Base-by-base conservation (phyloP, 2,888 invertebrate genomes). In the Tenthredo distinguenda region DNA sequence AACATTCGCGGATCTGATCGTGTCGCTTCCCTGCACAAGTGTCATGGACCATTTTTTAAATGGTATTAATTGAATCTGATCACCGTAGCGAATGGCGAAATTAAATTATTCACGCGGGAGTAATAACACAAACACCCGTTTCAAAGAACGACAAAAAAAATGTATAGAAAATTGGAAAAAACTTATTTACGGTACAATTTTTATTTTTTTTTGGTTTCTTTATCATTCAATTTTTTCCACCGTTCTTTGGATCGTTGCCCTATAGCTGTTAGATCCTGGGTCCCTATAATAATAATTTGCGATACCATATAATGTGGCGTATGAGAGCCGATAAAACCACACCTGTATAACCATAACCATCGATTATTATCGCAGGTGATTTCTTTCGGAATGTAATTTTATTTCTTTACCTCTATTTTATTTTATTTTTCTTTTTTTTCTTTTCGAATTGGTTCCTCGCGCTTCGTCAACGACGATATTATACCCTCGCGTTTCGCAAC, bases 41-140 rank as follows among this genome's bases (percentile, higher is more conserved):
- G 74, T 68, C 68, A 43, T 21, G 43, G 74, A 43, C 4, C 43
- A 43, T 74, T 74, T 74, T 74, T 74, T 74, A 21, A 74, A 74
- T 74, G 9, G 40, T 74, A 43, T 74, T 74, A 74, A 74, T 74
- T 74, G 74, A 74, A 74, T 74, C 74, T 21, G 74, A 74, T 43
- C 43, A n/a, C 26, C 43, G 43, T 74, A 74, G 7, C 74, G 18
- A 74, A 74, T 43, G 74, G 21, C 55, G n/a, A 40, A 40, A 43
- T 74, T n/a, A 74, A 43, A 21, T 43, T 68, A 68, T 68, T 26
- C 62, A 26, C 4, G 62, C 55, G n/a, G n/a, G 6, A 7, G 62
- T 9, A 12, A 26, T 12, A 62, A 62, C 26, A 4, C 26, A 26
- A 21, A 26, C 21, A 7, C 55, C n/a, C 55, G n/a, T n/a, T 55